Evolutionary conservation across 1,140 invertebrate genomes (phyloP).

Genomic region (Trachymyrmex septentrionalis): DNA sequence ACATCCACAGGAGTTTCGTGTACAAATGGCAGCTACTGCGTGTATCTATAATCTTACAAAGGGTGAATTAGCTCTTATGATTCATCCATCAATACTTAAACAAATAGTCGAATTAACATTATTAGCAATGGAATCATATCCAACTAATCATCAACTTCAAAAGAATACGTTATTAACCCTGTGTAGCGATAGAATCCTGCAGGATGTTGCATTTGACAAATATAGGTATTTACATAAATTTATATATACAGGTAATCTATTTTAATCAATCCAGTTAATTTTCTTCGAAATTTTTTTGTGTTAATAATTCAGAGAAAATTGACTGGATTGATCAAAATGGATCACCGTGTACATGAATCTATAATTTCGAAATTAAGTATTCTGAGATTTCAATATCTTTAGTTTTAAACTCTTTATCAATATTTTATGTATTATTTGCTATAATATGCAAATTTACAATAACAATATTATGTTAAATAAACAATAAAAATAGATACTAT

Average conservation of each 20-base stretch:
- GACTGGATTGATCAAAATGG: no score
- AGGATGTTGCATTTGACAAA: conserved; percentile 92
- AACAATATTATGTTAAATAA: background rate
- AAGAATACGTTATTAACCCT: conserved; percentile 93
- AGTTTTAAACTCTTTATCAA: background rate
- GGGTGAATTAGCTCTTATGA: conserved; percentile 89
- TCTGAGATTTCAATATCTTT: conserved; percentile 46
- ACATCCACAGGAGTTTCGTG: conserved; percentile 89
- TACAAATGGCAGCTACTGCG: conserved; percentile 94
- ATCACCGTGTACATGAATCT: conserved; percentile 9
- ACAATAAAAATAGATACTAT: background rate
- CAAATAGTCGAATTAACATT: conserved; percentile 91
- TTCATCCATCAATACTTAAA: conserved; percentile 90
- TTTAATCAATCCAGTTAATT: no score
- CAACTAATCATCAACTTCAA: conserved; percentile 91
- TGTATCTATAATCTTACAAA: conserved; percentile 94
- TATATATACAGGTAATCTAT: no score
- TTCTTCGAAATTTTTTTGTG: no score
- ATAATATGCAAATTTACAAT: background rate
- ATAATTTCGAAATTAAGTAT: background rate
- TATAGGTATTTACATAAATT: conserved; percentile 84
- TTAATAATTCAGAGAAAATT: no score
- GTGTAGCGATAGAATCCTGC: conserved; percentile 93
- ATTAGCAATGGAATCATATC: conserved; percentile 91
- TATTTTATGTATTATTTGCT: background rate